phyloP scores from a whole-genome alignment of 1,140 invertebrate genomes.

The Caenorhabditis tropicalis region DNA sequence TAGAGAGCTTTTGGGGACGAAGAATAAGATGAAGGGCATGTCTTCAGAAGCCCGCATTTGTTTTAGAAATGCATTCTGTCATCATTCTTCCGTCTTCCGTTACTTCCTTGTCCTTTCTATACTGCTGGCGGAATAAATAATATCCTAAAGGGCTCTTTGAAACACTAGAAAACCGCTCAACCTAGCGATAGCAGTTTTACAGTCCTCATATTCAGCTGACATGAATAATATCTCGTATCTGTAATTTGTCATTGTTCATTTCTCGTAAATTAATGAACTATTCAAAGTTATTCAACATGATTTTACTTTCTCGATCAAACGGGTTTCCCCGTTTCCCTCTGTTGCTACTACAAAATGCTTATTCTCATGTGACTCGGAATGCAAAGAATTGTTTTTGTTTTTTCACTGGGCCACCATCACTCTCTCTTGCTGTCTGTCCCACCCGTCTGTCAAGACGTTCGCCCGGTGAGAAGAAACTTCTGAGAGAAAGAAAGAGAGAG shows the following conservation, averaged over 20 bases:
- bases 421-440: neutral
- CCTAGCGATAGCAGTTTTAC: neutral
- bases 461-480: neutral
- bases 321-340: neutral
- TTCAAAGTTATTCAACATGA: neutral
- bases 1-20: neutral
- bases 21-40: constrained; percentile 33
- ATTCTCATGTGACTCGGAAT: constrained; percentile 38
- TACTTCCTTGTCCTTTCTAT: neutral
- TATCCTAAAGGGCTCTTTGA: neutral
- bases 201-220: too few relatives aligned
- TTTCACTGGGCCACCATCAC: neutral
- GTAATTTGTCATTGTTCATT: too few relatives aligned
- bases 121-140: constrained; percentile 26
- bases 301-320: constrained; percentile 12
- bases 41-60: constrained; percentile 30
- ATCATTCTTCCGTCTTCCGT: constrained; percentile 4
- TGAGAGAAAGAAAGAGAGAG: too few relatives aligned
- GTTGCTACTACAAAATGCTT: neutral
- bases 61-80: constrained; percentile 42
- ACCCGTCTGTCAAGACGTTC: neutral
- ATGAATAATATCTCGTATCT: too few relatives aligned
- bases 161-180: too few relatives aligned
- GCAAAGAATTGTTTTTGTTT: constrained; percentile 26
- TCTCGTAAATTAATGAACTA: neutral